A percentile compares a stretch with the other conserved stretches of the same genome.
These are phyloP conservation scores for Colostygia pectinataria DNA, from an alignment of 2,888 invertebrate genomes.

Conservation along the genomic window DNA sequence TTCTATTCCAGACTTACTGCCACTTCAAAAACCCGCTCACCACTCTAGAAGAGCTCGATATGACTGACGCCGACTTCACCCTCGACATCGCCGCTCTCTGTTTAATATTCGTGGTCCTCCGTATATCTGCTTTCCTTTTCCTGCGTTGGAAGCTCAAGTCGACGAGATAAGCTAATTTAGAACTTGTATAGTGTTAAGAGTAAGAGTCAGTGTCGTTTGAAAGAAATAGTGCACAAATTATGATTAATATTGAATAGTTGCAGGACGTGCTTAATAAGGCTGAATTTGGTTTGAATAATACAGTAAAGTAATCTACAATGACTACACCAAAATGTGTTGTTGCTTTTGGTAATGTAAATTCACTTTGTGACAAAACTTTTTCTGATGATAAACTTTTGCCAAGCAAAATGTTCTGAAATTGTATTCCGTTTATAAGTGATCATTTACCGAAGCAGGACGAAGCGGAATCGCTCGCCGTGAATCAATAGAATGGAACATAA, in stretches of 20 bases:
- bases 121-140: slow-evolving; percentile 92
- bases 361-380: not conserved
- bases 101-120: slow-evolving; percentile 89
- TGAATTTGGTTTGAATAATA: not conserved
- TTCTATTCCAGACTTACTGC: slow-evolving; percentile 86
- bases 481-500: too few relatives aligned
- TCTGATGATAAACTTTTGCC: not conserved
- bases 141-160: slow-evolving; percentile 93
- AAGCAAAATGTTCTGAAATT: not conserved
- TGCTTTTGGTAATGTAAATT: too few relatives aligned
- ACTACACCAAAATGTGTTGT: too few relatives aligned
- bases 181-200: slow-evolving; percentile 15
- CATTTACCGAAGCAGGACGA: too few relatives aligned
- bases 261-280: too few relatives aligned
- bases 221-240: slow-evolving; percentile 1
- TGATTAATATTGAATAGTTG: not conserved
- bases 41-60: slow-evolving; percentile 93
- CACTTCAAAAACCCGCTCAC: slow-evolving; percentile 92
- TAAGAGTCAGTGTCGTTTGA: slow-evolving; percentile 15
- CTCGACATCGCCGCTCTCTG: slow-evolving; percentile 91
- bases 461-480: too few relatives aligned
- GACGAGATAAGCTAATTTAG: slow-evolving; percentile 83
- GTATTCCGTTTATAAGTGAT: too few relatives aligned
- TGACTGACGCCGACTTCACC: slow-evolving; percentile 90
- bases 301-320: too few relatives aligned